phyloP scores from a whole-genome alignment of 2,797 vertebrate genomes.

The Schizopygopsis malacanthus region DNA sequence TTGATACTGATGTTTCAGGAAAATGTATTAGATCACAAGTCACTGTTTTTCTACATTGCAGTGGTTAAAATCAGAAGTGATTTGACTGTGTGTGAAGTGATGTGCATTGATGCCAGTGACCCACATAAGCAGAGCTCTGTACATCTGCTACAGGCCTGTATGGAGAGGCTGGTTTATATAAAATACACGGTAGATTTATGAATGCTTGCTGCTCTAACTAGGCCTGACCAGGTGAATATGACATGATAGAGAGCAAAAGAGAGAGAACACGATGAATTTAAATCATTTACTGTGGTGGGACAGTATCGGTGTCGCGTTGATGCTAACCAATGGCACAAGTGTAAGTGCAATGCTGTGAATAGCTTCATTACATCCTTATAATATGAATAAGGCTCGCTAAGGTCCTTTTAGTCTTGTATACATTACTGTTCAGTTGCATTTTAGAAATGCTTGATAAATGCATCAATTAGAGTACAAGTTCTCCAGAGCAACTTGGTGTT shows the following conservation, averaged over 20 bases:
- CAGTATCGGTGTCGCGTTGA: conserved; percentile 38
- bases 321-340: background rate
- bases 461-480: background rate
- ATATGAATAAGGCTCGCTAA: background rate
- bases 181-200: conserved; percentile 6
- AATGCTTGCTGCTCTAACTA: conserved; percentile 2
- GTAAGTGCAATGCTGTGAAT: conserved; percentile 2
- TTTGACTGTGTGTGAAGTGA: conserved; percentile 7
- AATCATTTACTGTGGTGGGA: conserved; percentile 68
- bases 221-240: conserved; percentile 31
- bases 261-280: conserved; percentile 38
- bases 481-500: background rate
- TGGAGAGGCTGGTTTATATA: conserved; percentile 35
- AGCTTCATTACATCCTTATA: background rate
- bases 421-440: background rate
- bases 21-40: conserved; percentile 19
- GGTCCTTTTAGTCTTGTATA: background rate
- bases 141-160: conserved; percentile 37
- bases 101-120: conserved; percentile 33
- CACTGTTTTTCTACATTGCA: conserved; percentile 15
- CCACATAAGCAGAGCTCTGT: conserved; percentile 51
- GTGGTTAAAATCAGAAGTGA: conserved; percentile 22
- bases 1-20: background rate
- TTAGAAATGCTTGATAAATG: background rate
- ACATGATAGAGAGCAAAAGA: background rate